Evolutionary conservation across 2,888 invertebrate species (phyloP), one percentile per base, ranked within the genome.

Genomic region (Drosophila anomalata): DNA sequence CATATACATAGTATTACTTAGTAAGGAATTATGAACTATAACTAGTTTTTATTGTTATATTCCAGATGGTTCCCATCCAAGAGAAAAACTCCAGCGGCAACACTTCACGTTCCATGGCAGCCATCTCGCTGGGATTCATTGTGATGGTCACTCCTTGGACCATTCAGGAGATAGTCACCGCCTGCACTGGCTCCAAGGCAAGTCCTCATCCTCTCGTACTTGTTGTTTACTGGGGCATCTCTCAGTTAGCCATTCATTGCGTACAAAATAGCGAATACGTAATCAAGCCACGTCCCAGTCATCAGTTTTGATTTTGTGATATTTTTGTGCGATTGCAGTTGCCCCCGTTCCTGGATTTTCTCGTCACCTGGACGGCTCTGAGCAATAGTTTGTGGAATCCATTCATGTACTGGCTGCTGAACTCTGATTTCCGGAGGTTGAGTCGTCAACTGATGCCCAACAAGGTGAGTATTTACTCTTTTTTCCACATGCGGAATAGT

Each of bases 311-410:
- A 74, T 66, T 72, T 55, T 57, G 51, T 62, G 39, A 46, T 52
- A 62, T 42, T 70, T 55, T 41, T 47, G 36, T 62, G n/a, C 41
- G 46, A 11, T 79, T 87, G 24, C 91, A 96, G 94, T 95, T 96
- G 68, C 96, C 97, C 2, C 95, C 96, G 36, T 94, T 95, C 71
- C 92, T 97, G 82, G 97, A 97, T 90, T 97, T 97, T 91, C 92
- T 96, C 63, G 96, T 96, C 67, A 97, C 97, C 54, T 97, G 97
- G 97, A 92, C 96, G 79, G 96, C 97, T 3, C 92, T 97, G 59
- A 96, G 96, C 91, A 96, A 97, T 92, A 96, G 96, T 91, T 96
- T 97, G 90, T 97, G 97, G 97, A 97, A 97, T 91, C 97, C 97
- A 1, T 96, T 97, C 89, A 94, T 97, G 65, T 97, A 96, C 91